Base-by-base conservation (phyloP, 2,888 invertebrate genomes). In the Kuschelorhynchus macadamiae region DNA sequence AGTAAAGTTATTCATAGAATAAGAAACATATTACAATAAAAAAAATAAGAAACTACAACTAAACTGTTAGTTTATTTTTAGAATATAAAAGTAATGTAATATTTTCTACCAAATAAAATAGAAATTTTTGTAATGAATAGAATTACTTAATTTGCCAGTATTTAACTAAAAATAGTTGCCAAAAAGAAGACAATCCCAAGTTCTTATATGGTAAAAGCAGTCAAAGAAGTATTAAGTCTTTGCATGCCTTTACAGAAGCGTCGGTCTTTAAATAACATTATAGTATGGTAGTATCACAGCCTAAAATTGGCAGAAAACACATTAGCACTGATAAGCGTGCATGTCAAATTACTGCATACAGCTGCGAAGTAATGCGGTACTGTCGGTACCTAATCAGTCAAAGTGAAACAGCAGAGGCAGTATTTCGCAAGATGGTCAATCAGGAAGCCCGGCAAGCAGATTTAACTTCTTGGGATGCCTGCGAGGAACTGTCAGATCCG, bases 361-460 rank as follows among this genome's bases (percentile, higher is more conserved):
- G 16, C 14, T 36, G 18, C 21, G 8, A 25, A 46, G 49, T 33
- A 44, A 59, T 59, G 44, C 59, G 36, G 44, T 33, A 59, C 44
- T 42, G 65, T 57, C 65, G 59, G 65, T 65, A 52, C 59, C 65
- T 59, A 65, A 65, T 59, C 57, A 52, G 65, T 52, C 59, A 59
- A 57, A 59, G 36, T 36, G 39, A 21, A 41, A 25, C 30, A 42
- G 49, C 47, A 64, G 30, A 21, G 47, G 56, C 52, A 61, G 61
- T 61, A 61, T 52, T 61, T 61, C 44, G 42, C 61, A 61, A 52
- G 61, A 61, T 52, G 52, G 52, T 33, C 52, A 52, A 52, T 52
- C 52, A 52, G 61, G 52, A 61, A 61, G 52, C 52, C 12, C 52
- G 12, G 20, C 36, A 36, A 52, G 44, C 20, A 21, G 44, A 52